Evolutionary conservation across 2,113 vertebrate species (phyloP).

Genomic region (Bufo gargarizans): DNA sequence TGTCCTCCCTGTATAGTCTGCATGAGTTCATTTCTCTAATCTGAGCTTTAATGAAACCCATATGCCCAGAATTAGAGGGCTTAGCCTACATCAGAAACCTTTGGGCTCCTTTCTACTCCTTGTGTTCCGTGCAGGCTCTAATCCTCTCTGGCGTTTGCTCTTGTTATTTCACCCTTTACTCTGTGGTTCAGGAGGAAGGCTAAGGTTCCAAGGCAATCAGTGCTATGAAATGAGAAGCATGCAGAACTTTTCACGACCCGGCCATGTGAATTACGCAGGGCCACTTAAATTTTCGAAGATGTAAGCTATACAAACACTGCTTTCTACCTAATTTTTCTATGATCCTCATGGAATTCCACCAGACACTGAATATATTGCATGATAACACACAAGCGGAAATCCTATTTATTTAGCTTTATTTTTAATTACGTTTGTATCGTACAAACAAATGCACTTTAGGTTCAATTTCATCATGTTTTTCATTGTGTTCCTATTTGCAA

Average conservation of each 20-base stretch:
- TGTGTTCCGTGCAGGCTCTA: conserved; percentile 56
- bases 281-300: neutral
- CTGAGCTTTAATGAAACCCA: conserved; percentile 55
- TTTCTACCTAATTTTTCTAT: neutral
- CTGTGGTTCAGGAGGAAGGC: conserved; percentile 46
- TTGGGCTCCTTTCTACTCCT: conserved; percentile 48
- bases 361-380: neutral
- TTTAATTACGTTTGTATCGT: conserved; percentile 17
- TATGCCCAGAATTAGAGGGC: conserved; percentile 56
- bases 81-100: conserved; percentile 54
- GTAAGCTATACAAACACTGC: conserved; percentile 1
- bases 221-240: conserved; percentile 33
- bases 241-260: conserved; percentile 29
- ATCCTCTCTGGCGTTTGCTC: conserved; percentile 53
- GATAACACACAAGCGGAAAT: neutral
- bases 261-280: conserved; percentile 15
- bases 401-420: conserved; percentile 17
- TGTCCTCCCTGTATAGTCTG: conserved; percentile 27
- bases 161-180: conserved; percentile 57
- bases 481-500: neutral
- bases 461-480: neutral
- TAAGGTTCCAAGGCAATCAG: conserved; percentile 39
- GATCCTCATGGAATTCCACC: conserved; percentile 8
- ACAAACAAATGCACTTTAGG: neutral
- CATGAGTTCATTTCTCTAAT: conserved; percentile 54